phyloP scores from a whole-genome alignment of 2,888 invertebrate species.

The Trachelus troglodyta region DNA sequence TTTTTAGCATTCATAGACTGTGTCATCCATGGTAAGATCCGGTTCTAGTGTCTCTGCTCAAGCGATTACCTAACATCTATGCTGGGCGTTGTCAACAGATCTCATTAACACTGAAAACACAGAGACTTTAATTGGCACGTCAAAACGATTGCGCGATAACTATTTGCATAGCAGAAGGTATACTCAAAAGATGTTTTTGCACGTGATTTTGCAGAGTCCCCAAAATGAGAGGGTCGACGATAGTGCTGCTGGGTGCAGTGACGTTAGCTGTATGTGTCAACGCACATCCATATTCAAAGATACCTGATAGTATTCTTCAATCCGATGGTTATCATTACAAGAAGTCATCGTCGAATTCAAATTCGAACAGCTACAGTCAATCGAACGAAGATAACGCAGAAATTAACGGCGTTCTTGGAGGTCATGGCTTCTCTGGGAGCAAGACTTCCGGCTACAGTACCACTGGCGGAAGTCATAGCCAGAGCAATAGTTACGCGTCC shows the following conservation, averaged over 20 bases:
- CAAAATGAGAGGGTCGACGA: conserved; percentile 40
- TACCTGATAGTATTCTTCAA: conserved; percentile 26
- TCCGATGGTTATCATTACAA: conserved; percentile 24
- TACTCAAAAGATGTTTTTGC: not conserved
- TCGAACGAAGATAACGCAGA: conserved; percentile 30
- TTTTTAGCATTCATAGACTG: not conserved
- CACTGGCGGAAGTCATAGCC: conserved; percentile 28
- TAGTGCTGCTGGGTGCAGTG: conserved; percentile 41
- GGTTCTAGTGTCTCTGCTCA: not conserved
- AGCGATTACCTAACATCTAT: not conserved
- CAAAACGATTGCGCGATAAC: not conserved
- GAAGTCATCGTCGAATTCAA: conserved; percentile 33
- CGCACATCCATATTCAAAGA: conserved; percentile 39
- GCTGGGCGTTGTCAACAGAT: not conserved
- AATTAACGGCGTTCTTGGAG: conserved; percentile 29
- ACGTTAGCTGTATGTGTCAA: conserved; percentile 33
- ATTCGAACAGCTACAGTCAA: conserved; percentile 34
- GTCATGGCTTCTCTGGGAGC: conserved; percentile 29
- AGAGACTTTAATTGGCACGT: not conserved
- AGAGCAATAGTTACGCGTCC: conserved; percentile 29
- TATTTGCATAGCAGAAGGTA: not conserved
- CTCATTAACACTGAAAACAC: not conserved
- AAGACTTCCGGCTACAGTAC: conserved; percentile 30
- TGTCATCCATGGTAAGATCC: not conserved
- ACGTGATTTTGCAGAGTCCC: conserved; percentile 30